Conservation (phyloP, 2,888 invertebrate genomes). For the Eledone cirrhosa region DNA sequence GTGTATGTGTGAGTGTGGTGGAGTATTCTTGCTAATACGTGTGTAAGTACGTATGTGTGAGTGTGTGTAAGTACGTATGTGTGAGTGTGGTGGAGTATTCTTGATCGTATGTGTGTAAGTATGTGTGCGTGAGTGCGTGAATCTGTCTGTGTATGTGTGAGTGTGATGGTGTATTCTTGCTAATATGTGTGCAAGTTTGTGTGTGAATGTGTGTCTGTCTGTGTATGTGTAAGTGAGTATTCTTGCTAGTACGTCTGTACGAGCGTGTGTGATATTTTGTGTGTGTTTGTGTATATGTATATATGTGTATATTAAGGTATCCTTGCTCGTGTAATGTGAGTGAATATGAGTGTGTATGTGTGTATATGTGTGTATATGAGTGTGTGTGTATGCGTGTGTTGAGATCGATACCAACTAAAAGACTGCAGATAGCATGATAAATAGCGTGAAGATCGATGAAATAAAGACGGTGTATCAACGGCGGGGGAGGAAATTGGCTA, state of each 20-base stretch:
- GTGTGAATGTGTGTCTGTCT: too few species aligned
- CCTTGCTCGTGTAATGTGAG: too few species aligned
- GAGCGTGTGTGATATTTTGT: neutral
- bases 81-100: neutral
- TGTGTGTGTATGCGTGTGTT: neutral
- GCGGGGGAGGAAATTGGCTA: too few species aligned
- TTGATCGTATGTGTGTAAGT: too few species aligned
- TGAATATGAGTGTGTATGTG: too few species aligned
- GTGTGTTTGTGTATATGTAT: neutral
- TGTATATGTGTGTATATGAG: neutral
- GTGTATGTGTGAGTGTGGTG: too few species aligned
- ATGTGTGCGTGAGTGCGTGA: neutral
- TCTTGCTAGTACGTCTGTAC: neutral
- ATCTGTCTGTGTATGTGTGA: neutral
- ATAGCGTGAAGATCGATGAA: too few species aligned
- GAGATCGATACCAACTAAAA: too few species aligned
- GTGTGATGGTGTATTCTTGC: neutral
- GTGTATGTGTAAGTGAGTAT: neutral
- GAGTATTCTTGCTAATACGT: neutral
- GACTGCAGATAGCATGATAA: too few species aligned
- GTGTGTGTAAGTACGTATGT: neutral
- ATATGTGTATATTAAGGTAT: neutral
- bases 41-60: neutral
- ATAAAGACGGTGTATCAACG: too few species aligned
- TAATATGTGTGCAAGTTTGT: neutral